phyloP scores from a whole-genome alignment of 1,140 invertebrate genomes.

The Orchestia grillus region DNA sequence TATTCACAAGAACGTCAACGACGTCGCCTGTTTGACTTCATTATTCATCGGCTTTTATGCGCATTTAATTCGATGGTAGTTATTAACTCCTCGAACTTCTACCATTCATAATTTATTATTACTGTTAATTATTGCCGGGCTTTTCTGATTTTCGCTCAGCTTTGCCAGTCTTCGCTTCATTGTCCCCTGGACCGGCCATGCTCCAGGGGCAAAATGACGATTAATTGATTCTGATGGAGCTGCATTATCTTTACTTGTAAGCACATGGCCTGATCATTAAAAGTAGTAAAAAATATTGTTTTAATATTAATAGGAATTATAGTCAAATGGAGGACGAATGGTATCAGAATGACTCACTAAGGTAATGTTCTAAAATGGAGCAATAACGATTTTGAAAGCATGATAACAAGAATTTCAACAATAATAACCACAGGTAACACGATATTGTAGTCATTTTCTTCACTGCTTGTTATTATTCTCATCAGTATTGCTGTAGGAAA shows the following conservation, averaged over 20 bases:
- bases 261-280: not conserved
- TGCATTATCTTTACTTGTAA: not conserved
- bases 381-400: no score
- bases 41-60: not conserved
- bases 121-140: not conserved
- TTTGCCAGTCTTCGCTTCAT: not conserved
- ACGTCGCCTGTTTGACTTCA: not conserved
- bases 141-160: not conserved
- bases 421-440: no score
- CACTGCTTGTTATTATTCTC: not conserved
- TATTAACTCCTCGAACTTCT: not conserved
- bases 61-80: not conserved
- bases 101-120: not conserved
- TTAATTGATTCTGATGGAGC: not conserved
- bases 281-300: not conserved
- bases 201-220: no score
- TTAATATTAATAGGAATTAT: not conserved
- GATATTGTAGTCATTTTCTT: no score
- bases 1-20: not conserved
- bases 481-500: not conserved
- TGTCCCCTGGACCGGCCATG: not conserved
- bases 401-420: no score
- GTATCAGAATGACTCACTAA: no score
- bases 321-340: no score
- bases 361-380: no score